Conservation (phyloP, 2,113 vertebrate species). For the Misgurnus anguillicaudatus region DNA sequence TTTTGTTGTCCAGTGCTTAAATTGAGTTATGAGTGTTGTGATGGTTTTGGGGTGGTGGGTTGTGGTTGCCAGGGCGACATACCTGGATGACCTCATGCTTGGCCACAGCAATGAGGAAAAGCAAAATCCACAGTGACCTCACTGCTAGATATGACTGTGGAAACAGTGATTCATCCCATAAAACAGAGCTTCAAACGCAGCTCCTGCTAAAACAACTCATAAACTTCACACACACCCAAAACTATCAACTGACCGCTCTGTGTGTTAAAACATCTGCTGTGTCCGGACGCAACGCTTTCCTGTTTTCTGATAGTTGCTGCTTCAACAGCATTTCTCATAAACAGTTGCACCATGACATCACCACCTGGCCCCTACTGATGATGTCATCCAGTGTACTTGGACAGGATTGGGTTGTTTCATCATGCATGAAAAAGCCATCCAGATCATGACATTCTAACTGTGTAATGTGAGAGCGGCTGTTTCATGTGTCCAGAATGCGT, state of each 20-base stretch:
- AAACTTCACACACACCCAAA: conserved; percentile 51
- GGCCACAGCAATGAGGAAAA: conserved; percentile 62
- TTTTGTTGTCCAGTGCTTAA: conserved; percentile 13
- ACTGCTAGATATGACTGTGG: conserved; percentile 72
- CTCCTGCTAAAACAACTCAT: conserved; percentile 63
- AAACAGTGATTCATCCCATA: conserved; percentile 72
- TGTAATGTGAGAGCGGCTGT: background rate
- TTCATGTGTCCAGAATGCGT: background rate
- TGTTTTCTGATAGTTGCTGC: conserved; percentile 49
- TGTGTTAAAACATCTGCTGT: too few relatives aligned
- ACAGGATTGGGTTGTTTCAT: conserved; percentile 52
- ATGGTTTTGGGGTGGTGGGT: conserved; percentile 26
- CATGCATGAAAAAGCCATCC: conserved; percentile 4
- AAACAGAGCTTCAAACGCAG: conserved; percentile 61
- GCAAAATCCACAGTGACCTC: conserved; percentile 74
- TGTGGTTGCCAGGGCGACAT: conserved; percentile 49
- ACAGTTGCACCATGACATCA: conserved; percentile 68
- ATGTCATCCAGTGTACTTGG: conserved; percentile 61
- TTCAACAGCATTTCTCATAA: conserved; percentile 60
- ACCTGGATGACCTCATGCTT: conserved; percentile 73
- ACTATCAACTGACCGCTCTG: conserved; percentile 40
- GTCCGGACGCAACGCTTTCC: conserved; percentile 6
- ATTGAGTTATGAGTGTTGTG: background rate
- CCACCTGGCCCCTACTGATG: conserved; percentile 61
- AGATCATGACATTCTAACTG: background rate